Conservation (phyloP, 2,113 vertebrate genomes). For the Hoplias malabaricus region DNA sequence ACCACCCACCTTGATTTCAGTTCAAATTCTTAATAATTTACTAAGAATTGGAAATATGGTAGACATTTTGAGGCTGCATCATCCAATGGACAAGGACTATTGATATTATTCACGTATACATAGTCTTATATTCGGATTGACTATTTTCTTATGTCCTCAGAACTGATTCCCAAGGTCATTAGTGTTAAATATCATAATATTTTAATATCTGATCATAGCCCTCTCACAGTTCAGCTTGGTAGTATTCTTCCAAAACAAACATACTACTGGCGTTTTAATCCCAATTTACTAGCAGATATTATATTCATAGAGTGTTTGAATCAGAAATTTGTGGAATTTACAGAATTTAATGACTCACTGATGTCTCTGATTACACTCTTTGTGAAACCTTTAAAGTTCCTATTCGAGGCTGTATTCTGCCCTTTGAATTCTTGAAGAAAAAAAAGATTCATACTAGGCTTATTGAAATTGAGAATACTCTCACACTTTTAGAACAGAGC, state of each 20-base stretch:
- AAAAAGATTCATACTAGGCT: background rate
- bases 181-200: constrained; percentile 26
- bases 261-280: background rate
- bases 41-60: background rate
- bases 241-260: background rate
- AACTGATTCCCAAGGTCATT: background rate
- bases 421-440: background rate
- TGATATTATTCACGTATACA: background rate
- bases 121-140: background rate
- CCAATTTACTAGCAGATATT: background rate
- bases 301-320: background rate
- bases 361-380: background rate
- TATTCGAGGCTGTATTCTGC: background rate
- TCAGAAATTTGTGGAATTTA: background rate
- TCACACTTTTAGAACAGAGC: too few relatives aligned
- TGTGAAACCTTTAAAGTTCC: background rate
- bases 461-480: too few relatives aligned
- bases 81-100: background rate
- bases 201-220: constrained; percentile 26
- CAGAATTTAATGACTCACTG: background rate
- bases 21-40: background rate
- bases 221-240: background rate
- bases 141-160: background rate
- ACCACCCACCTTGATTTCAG: too few relatives aligned
- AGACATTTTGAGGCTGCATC: background rate